These are phyloP conservation scores for Neotoxoptera formosana DNA, from an alignment of 1,140 invertebrate species.

Conservation along the genomic window DNA sequence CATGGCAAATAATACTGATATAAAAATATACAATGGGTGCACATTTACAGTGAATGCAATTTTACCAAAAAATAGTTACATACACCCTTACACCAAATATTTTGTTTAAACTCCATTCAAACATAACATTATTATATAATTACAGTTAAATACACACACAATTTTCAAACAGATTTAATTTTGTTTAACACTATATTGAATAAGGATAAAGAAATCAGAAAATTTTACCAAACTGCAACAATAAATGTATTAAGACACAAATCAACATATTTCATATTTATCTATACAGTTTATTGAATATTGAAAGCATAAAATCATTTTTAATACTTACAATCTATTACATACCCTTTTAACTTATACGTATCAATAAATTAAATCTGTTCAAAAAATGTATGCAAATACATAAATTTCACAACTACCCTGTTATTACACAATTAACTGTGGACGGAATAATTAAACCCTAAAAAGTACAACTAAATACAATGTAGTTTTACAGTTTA, in stretches of 20 bases:
- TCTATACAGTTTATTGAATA: not conserved
- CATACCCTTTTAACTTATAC: not conserved
- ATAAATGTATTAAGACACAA: not conserved
- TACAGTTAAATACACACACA: not conserved
- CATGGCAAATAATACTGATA: slow-evolving; percentile 11
- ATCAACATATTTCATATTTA: not conserved
- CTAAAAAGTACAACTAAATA: not conserved
- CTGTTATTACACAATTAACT: slow-evolving; percentile 5
- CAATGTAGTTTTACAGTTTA: not conserved
- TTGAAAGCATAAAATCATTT: not conserved
- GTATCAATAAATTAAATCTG: not conserved
- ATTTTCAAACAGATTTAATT: slow-evolving; percentile 39
- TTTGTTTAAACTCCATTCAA: not conserved
- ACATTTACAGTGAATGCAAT: not conserved
- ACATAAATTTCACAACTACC: not conserved
- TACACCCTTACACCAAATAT: not conserved
- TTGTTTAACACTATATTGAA: not conserved
- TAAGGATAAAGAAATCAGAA: too few species aligned
- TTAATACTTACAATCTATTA: not conserved
- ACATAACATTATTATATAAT: not conserved
- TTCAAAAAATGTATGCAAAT: not conserved
- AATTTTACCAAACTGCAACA: not conserved
- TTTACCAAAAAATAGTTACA: slow-evolving; percentile 6
- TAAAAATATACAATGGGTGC: not conserved
- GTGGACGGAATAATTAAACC: slow-evolving; percentile 34